Evolutionary conservation across 2,113 vertebrate species (phyloP).

Genomic region (Scalopus aquaticus): DNA sequence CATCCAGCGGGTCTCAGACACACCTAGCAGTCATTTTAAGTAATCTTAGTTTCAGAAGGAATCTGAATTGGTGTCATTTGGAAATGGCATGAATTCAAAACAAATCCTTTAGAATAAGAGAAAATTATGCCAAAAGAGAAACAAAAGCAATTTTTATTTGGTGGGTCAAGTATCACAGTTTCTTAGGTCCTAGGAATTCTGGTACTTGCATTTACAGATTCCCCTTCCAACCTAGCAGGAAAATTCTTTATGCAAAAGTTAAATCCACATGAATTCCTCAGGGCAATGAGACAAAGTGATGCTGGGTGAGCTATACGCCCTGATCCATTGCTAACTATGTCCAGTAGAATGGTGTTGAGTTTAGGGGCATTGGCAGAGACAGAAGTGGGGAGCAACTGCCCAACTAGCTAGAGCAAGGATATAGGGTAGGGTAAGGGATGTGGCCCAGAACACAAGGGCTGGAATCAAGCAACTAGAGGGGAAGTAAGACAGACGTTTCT

Average conservation of each 20-base stretch:
- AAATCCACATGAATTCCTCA: neutral
- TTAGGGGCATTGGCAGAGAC: neutral
- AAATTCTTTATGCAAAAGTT: neutral
- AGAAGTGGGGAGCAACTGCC: neutral
- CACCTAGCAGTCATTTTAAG: neutral
- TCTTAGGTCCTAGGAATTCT: neutral
- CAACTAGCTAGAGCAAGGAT: neutral
- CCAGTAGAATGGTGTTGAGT: neutral
- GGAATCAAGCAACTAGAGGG: neutral
- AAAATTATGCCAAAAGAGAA: neutral
- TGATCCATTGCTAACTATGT: neutral
- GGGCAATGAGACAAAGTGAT: neutral
- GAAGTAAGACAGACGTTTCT: neutral
- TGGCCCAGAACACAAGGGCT: neutral
- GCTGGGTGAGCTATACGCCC: neutral
- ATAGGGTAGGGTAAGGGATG: fast-evolving
- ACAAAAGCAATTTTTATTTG: neutral
- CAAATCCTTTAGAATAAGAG: neutral
- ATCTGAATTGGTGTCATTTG: neutral
- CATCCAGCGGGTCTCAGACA: neutral
- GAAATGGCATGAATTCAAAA: neutral
- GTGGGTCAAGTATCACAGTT: neutral
- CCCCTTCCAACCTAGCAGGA: neutral
- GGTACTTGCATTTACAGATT: neutral
- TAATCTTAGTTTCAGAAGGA: neutral